Base-by-base conservation (phyloP, 2,113 vertebrate species). In the Anoplopoma fimbria region DNA sequence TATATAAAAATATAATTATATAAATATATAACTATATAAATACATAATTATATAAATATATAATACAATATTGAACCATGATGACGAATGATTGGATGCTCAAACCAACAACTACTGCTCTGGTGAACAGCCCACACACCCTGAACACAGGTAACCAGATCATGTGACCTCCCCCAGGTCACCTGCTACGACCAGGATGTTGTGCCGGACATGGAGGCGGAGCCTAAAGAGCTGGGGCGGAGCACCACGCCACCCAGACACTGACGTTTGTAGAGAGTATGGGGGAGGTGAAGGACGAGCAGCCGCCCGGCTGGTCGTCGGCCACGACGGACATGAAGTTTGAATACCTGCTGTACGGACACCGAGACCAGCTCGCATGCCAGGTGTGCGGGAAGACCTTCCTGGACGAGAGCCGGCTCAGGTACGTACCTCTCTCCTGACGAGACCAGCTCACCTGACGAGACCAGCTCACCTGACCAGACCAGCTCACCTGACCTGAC, bases 371-470 rank as follows among this genome's bases (percentile, higher is more conserved):
- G 78, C 97, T 98, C 4, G 96, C 95, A 15, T 99, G 98, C 82
- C 97, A 98, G 88, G 96, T 96, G 2, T 99, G 98, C 14, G 98
- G 98, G 7, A 99, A 99, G 93, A 97, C 95, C 7, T 99, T 99
- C 91, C 93, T 97, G 10, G 98, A 99, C 1, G 98, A 99, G 81
- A 97, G 95, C 1, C 92, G 97, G 1, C 87, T 99, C 92, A 93
- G 98, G 93, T 94, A 82, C 1, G 57, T 25, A 67, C 38, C 47
- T 75, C n/a, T n/a, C n/a, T 4, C 3, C 51, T 45, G 17, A 4
- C 42, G 13, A 1, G 45, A 47, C 45, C 45, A 15, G 40, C 13
- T 13, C 40, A 9, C 3, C 51, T 45, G 17, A 4, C 42, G 13
- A 1, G 45, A 47, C 45, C 45, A 15, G 40, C 13, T 13, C 40